These are phyloP conservation scores for Melanchra persicariae DNA, from an alignment of 2,888 invertebrate genomes.

Conservation along the genomic window DNA sequence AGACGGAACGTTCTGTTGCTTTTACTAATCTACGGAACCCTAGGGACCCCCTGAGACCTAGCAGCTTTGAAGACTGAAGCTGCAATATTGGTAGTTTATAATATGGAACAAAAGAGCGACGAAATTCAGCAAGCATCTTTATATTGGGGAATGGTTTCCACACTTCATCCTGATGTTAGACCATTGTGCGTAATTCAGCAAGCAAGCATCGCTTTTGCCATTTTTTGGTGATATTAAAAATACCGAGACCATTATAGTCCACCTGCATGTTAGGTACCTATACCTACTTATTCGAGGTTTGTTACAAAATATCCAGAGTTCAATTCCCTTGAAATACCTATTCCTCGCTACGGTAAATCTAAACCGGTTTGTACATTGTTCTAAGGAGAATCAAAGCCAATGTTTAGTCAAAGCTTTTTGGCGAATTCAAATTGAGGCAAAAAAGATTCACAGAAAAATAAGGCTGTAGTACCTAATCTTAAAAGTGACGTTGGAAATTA, in stretches of 20 bases:
- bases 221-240: background rate
- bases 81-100: constrained; percentile 14
- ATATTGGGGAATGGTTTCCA: too few species aligned
- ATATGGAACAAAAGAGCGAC: too few species aligned
- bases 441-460: constrained; percentile 2
- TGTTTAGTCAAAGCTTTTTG: background rate
- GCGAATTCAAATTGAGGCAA: background rate
- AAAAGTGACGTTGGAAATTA: background rate
- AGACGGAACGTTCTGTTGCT: constrained; percentile 64
- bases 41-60: constrained; percentile 33
- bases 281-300: background rate
- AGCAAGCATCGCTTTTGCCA: too few species aligned
- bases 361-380: constrained; percentile 47
- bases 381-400: constrained; percentile 5
- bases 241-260: background rate
- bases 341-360: background rate
- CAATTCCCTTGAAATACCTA: constrained; percentile 18
- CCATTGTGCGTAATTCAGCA: too few species aligned
- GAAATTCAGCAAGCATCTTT: too few species aligned
- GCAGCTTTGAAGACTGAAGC: constrained; percentile 6
- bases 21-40: constrained; percentile 62
- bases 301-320: constrained; percentile 12
- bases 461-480: background rate
- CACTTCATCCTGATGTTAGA: too few species aligned
- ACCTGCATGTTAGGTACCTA: background rate